phyloP scores from a whole-genome alignment of 2,888 invertebrate species.

The Microplitis manilae region DNA sequence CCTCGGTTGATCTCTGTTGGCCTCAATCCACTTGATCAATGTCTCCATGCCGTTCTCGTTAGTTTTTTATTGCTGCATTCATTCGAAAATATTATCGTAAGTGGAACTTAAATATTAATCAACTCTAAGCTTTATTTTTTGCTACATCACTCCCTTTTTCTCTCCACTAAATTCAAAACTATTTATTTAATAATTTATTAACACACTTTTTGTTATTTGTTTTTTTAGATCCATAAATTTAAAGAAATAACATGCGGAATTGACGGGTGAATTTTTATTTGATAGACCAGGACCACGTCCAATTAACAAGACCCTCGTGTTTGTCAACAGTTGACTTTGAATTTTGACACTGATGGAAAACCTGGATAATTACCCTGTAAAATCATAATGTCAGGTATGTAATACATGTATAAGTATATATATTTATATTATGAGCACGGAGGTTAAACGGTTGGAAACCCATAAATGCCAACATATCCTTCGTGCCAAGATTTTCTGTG shows the following conservation, averaged over 20 bases:
- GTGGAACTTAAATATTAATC: not conserved
- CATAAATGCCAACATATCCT: conserved; percentile 59
- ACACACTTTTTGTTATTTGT: not conserved
- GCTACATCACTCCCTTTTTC: not conserved
- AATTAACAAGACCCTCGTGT: not conserved
- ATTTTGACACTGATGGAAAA: conserved; percentile 4
- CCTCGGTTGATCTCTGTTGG: conserved; percentile 50
- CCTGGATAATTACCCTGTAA: not conserved
- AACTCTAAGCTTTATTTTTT: not conserved
- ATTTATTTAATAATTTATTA: not conserved
- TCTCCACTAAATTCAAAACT: not conserved
- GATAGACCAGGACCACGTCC: not conserved
- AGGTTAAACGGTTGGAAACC: conserved; percentile 50
- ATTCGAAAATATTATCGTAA: not conserved
- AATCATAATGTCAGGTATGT: not conserved
- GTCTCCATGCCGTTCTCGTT: conserved; percentile 13
- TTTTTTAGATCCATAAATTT: not conserved
- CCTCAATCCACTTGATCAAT: conserved; percentile 30
- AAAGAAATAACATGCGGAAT: not conserved
- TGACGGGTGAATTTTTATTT: not conserved
- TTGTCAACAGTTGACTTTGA: not conserved
- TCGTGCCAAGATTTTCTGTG: conserved; percentile 62
- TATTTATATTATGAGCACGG: conserved; percentile 16
- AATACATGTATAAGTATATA: not conserved
- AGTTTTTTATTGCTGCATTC: not conserved